These are phyloP conservation scores for Cotesia glomerata DNA, from an alignment of 1,140 invertebrate species.

Conservation along the genomic window DNA sequence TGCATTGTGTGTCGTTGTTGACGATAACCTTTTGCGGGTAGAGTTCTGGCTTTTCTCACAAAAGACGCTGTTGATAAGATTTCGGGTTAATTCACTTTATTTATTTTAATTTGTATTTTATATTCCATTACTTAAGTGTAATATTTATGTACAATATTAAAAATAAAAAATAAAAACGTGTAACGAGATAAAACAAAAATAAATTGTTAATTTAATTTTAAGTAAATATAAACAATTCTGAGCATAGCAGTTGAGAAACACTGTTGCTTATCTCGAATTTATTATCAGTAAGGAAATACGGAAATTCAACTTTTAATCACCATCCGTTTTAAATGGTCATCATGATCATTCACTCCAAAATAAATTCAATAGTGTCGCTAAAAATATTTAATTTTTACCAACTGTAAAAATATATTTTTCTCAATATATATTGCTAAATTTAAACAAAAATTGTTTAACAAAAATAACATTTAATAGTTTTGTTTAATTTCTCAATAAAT, in stretches of 20 bases:
- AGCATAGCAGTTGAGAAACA: constrained; percentile 29
- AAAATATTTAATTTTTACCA: too few species aligned
- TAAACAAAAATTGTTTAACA: background rate
- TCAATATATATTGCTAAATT: too few species aligned
- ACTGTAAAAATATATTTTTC: too few species aligned
- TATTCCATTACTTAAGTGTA: too few species aligned
- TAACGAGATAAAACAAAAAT: background rate
- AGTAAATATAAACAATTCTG: background rate
- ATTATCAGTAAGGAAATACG: constrained; percentile 23
- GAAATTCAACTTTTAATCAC: constrained; percentile 18
- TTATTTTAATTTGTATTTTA: background rate
- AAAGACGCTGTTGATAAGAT: constrained; percentile 46
- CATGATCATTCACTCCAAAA: background rate
- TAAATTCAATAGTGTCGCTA: too few species aligned
- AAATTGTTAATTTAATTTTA: background rate
- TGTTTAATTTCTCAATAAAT: constrained; percentile 11
- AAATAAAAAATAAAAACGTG: too few species aligned
- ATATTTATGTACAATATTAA: too few species aligned
- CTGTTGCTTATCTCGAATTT: constrained; percentile 19
- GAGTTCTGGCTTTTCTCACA: constrained; percentile 48
- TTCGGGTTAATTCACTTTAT: constrained; percentile 5
- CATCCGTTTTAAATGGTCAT: constrained; percentile 17
- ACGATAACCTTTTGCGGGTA: constrained; percentile 41
- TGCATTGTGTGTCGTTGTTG: constrained; percentile 48
- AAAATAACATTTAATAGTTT: background rate